Evolutionary conservation across 2,888 invertebrate genomes (phyloP), one percentile per base, ranked within the genome.

Genomic region (Nemotelus pantherinus): DNA sequence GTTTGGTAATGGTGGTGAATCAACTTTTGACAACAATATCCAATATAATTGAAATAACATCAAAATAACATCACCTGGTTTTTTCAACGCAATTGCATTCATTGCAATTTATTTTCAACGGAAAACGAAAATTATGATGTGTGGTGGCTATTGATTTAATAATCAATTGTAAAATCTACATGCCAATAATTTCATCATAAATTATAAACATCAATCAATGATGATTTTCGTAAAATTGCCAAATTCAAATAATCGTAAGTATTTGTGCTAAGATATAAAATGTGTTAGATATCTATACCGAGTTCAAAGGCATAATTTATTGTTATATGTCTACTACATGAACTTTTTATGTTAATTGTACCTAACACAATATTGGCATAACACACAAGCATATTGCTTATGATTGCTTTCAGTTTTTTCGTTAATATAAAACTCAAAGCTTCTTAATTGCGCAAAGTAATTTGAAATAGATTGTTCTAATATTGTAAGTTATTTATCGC

Each of bases 171-270:
- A 25, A 25, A 25, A 25, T 25, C 25, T 1, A 25, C 25, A 1
- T 25, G 25, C 25, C 25, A 25, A 25, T 25, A 25, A 25, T 25
- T 25, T 25, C 25, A 25, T 25, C 25, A 65, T 25, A 65, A 65
- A 65, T 45, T 45, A 63, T 63, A 63, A 63, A 65, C 47, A 44
- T 10, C 65, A 43, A 65, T 63, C 63, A 63, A 45, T 65, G 44
- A 47, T 65, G 6, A 65, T 45, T 5, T 7, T 43, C 7, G 10
- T 45, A 3, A 65, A 45, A 65, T 55, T 55, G 41, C n/a, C 7
- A 74, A 39, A 25, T 74, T 60, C 39, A 74, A 74, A 47, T 63
- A 74, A 74, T 74, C 74, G 74, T 74, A 74, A 74, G 74, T 74
- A 74, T 74, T 44, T 47, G 48, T 45, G 74, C 50, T 48, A 48